Conservation (phyloP, 2,113 vertebrate species). For the Camarhynchus parvulus region DNA sequence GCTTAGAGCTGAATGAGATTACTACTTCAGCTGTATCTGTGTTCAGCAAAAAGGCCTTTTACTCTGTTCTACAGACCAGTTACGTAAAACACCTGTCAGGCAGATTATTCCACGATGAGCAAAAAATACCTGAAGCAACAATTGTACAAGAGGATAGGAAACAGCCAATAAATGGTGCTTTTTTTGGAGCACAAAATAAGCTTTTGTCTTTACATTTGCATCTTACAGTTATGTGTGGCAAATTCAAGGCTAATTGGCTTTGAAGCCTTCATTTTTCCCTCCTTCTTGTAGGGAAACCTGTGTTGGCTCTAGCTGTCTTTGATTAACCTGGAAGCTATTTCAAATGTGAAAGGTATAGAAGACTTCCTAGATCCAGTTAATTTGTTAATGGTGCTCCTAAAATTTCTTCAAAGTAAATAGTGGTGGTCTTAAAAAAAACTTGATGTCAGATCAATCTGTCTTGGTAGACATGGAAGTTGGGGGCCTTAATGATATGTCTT, state of each 20-base stretch:
- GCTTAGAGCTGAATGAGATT: neutral
- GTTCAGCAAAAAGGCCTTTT: neutral
- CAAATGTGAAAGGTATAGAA: neutral
- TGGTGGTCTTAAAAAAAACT: neutral
- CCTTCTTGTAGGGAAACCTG: neutral
- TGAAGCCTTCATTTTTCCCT: neutral
- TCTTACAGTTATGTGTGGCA: neutral
- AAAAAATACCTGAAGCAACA: neutral
- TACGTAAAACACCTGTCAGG: neutral
- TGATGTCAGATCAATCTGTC: neutral
- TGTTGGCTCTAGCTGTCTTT: neutral
- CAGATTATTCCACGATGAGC: neutral
- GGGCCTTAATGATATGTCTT: neutral
- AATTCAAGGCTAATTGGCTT: neutral
- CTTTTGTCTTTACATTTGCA: neutral
- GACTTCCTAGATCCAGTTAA: neutral
- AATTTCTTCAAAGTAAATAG: neutral
- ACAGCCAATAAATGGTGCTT: neutral
- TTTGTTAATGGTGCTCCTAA: neutral
- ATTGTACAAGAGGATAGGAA: neutral
- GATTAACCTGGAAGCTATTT: neutral
- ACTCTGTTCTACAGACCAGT: neutral
- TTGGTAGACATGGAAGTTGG: neutral
- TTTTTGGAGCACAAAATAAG: neutral
- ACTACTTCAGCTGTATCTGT: neutral